Evolutionary conservation across 2,888 invertebrate genomes (phyloP).

Genomic region (Phytoseiulus persimilis): DNA sequence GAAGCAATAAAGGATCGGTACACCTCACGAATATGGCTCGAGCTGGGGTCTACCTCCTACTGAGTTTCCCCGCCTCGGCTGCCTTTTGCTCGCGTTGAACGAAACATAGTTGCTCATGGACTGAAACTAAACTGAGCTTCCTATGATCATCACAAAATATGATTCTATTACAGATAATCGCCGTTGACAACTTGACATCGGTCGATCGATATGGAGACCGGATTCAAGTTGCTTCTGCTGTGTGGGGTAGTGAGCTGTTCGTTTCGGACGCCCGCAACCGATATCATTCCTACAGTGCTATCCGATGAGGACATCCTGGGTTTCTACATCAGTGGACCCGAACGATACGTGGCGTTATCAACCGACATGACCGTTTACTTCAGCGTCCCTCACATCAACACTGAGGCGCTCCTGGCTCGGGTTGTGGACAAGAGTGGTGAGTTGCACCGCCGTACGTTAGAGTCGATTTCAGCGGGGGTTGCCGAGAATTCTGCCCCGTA

Average conservation of each 20-base stretch:
- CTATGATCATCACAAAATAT: neutral
- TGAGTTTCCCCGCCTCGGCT: too few relatives aligned
- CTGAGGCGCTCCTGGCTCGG: constrained; percentile 12
- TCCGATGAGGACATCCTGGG: constrained; percentile 9
- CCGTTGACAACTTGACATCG: neutral
- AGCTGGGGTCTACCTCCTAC: too few relatives aligned
- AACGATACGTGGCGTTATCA: constrained; percentile 29
- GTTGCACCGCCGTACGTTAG: neutral
- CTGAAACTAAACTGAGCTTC: neutral
- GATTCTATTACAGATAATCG: neutral
- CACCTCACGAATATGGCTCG: too few relatives aligned
- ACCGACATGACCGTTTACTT: constrained; percentile 27
- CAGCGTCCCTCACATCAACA: constrained; percentile 27
- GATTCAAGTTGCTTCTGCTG: neutral
- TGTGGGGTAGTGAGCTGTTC: neutral
- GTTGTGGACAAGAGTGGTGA: constrained; percentile 29
- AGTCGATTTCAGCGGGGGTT: neutral
- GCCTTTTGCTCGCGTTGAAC: too few relatives aligned
- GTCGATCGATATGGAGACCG: neutral
- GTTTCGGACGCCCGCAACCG: neutral
- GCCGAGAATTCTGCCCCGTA: neutral
- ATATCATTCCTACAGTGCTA: neutral
- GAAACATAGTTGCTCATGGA: too few relatives aligned
- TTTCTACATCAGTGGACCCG: constrained; percentile 32
- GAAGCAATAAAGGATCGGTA: too few relatives aligned